Conservation (phyloP, 2,113 vertebrate genomes). For the Catharus fuscescens region DNA sequence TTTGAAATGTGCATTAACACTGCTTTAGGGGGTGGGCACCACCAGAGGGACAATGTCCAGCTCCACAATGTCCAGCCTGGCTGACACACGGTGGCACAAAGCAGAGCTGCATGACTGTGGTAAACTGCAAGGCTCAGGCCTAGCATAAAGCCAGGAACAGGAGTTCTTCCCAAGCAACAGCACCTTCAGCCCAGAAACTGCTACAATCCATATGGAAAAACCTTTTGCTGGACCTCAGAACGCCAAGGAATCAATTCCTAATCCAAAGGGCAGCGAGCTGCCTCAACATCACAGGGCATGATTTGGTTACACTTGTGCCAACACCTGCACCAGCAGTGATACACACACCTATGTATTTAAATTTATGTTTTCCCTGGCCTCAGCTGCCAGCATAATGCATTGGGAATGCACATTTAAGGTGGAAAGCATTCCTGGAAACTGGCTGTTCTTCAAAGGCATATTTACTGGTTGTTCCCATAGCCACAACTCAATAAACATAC, state of each 20-base stretch:
- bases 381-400: neutral
- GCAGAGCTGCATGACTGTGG: neutral
- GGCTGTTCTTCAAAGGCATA: conserved; percentile 9
- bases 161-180: neutral
- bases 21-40: neutral
- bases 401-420: neutral
- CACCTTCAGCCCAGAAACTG: neutral
- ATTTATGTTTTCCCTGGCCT: neutral
- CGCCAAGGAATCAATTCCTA: neutral
- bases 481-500: neutral
- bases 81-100: neutral
- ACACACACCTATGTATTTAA: neutral
- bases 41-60: neutral
- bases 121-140: neutral
- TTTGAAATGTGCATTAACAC: neutral
- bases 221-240: neutral
- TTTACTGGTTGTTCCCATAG: neutral
- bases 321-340: neutral
- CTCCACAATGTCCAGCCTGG: neutral
- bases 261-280: neutral
- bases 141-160: neutral
- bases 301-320: neutral
- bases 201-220: neutral
- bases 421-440: neutral
- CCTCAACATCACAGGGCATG: neutral